Percentiles rank a stretch among this genome's conserved stretches.
phyloP scores from a whole-genome alignment of 2,113 vertebrate genomes.

The Mus pahari region DNA sequence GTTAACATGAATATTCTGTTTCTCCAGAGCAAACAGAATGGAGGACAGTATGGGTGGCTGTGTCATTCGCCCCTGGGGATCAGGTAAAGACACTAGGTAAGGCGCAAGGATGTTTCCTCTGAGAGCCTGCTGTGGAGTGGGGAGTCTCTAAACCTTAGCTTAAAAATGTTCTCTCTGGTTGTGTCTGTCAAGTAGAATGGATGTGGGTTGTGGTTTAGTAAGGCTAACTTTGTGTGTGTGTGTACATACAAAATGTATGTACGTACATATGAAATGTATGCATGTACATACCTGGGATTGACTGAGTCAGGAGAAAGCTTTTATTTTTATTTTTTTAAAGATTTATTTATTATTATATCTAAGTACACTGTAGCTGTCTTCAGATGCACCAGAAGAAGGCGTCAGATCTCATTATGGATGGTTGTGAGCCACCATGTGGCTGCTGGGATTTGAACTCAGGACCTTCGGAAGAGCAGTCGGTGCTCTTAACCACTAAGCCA shows the following conservation, averaged over 20 bases:
- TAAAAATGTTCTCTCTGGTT: not conserved
- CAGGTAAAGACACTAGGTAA: conserved; percentile 86
- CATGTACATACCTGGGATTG: not conserved
- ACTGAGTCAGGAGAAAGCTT: not conserved
- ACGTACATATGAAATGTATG: too few relatives aligned
- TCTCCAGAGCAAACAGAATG: conserved; percentile 86
- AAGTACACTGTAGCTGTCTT: too few relatives aligned
- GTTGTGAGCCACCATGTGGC: too few relatives aligned
- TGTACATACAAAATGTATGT: not conserved
- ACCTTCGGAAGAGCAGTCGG: too few relatives aligned
- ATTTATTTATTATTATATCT: too few relatives aligned
- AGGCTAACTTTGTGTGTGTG: not conserved
- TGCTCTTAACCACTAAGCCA: too few relatives aligned
- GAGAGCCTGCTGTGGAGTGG: not conserved
- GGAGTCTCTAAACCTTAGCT: not conserved
- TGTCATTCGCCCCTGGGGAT: conserved; percentile 89
- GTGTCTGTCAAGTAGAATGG: not conserved
- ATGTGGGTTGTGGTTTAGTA: conserved; percentile 17
- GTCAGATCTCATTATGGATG: too few relatives aligned
- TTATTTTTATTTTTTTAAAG: too few relatives aligned
- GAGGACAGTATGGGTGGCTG: conserved; percentile 88
- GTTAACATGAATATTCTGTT: not conserved
- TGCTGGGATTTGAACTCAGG: too few relatives aligned
- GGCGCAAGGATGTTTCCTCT: not conserved
- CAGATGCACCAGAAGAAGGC: too few relatives aligned